Evolutionary conservation across 2,113 vertebrate species (phyloP).

Genomic region (Rhinogobius similis): DNA sequence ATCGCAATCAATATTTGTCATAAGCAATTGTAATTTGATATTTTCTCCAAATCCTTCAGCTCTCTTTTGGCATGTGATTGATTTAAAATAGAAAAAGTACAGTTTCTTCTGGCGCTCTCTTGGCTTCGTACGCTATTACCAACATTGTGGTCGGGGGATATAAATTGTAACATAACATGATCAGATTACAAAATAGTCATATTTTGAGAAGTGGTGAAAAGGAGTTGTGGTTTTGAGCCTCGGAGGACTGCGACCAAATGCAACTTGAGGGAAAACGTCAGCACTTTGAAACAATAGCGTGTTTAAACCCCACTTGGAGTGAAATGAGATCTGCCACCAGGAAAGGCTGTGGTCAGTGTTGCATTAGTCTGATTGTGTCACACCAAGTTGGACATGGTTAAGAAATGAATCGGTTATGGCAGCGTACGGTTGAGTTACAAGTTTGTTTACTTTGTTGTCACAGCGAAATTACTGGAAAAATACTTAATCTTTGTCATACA

Average conservation of each 20-base stretch:
- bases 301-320: background rate
- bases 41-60: background rate
- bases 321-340: background rate
- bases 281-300: slow-evolving; percentile 11
- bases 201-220: slow-evolving; percentile 34
- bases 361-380: slow-evolving; percentile 3
- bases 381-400: background rate
- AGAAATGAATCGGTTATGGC: background rate
- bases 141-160: slow-evolving; percentile 11
- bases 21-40: background rate
- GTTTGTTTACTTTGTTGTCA: background rate
- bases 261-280: slow-evolving; percentile 21
- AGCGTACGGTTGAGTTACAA: background rate
- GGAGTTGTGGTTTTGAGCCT: slow-evolving; percentile 7
- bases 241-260: slow-evolving; percentile 11
- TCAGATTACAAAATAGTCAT: slow-evolving; percentile 32
- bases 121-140: slow-evolving; percentile 4
- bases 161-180: slow-evolving; percentile 5
- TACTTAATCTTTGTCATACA: too few species aligned
- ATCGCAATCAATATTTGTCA: background rate
- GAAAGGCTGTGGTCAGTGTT: background rate
- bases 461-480: background rate
- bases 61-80: background rate
- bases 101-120: slow-evolving; percentile 28
- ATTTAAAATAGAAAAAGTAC: background rate